phyloP scores from a whole-genome alignment of 2,888 invertebrate genomes.

The Pheosia gnoma region DNA sequence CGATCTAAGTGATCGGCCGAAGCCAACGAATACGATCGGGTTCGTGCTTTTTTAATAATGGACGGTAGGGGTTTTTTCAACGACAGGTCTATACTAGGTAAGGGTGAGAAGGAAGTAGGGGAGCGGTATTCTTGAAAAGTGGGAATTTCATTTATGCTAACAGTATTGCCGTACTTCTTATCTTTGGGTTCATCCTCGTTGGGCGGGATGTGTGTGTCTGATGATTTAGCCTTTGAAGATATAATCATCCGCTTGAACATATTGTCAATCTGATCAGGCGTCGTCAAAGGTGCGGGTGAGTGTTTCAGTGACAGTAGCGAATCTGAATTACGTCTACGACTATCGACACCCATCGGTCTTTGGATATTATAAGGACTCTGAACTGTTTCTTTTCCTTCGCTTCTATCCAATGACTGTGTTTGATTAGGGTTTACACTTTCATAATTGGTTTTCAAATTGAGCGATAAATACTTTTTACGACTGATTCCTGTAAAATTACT shows the following conservation, averaged over 20 bases:
- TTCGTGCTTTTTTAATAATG: constrained; percentile 67
- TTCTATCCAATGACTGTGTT: constrained; percentile 32
- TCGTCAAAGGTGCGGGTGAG: constrained; percentile 38
- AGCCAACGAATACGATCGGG: constrained; percentile 66
- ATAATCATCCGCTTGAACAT: constrained; percentile 64
- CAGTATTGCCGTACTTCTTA: constrained; percentile 64
- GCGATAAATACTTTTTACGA: constrained; percentile 60
- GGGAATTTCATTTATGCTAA: constrained; percentile 81
- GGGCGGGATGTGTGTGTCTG: constrained; percentile 15
- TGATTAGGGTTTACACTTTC: constrained; percentile 38
- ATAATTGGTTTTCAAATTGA: constrained; percentile 63
- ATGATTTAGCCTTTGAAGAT: constrained; percentile 34
- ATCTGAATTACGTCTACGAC: constrained; percentile 59
- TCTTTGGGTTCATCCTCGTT: constrained; percentile 16
- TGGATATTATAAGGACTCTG: constrained; percentile 20
- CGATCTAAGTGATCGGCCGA: constrained; percentile 65
- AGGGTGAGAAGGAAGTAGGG: constrained; percentile 60
- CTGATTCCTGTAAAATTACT: constrained; percentile 29
- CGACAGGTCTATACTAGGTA: constrained; percentile 59
- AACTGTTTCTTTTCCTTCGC: constrained; percentile 20
- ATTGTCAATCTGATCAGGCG: constrained; percentile 51
- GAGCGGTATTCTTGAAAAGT: constrained; percentile 80
- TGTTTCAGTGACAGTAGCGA: constrained; percentile 47
- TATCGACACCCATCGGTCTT: constrained; percentile 17
- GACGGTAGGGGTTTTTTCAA: constrained; percentile 62